These are phyloP conservation scores for Parnassius apollo DNA, from an alignment of 2,888 invertebrate species.

Conservation along the genomic window DNA sequence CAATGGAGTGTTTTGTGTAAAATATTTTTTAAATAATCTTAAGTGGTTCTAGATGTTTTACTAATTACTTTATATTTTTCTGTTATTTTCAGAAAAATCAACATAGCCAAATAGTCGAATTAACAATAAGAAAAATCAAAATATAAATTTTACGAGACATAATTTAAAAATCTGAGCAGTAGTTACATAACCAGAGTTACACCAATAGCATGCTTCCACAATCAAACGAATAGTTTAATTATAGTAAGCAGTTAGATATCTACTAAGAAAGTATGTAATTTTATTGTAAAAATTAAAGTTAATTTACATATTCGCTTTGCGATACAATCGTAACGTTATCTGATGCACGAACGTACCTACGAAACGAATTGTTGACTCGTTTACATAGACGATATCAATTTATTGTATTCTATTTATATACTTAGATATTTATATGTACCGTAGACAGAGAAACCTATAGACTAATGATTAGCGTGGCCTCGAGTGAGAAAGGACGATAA, in stretches of 20 bases:
- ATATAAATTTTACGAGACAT: background rate
- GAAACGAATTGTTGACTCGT: background rate
- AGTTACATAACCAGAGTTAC: background rate
- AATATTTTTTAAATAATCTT: too few relatives aligned
- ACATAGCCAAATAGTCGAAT: too few relatives aligned
- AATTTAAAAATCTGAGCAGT: background rate
- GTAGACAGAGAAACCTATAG: too few relatives aligned
- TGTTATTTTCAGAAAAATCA: too few relatives aligned
- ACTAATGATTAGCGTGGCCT: too few relatives aligned
- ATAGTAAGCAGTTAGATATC: slow-evolving; percentile 10
- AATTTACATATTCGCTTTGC: background rate
- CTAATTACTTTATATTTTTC: too few relatives aligned
- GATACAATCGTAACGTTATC: background rate
- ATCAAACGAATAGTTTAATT: background rate
- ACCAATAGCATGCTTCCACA: background rate
- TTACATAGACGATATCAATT: background rate
- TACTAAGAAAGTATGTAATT: slow-evolving; percentile 11
- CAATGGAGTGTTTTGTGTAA: too few relatives aligned
- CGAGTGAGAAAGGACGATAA: too few relatives aligned
- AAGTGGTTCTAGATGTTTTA: too few relatives aligned
- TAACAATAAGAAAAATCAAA: too few relatives aligned
- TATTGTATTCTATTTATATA: too few relatives aligned
- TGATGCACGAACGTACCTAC: background rate
- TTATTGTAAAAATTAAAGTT: background rate
- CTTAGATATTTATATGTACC: too few relatives aligned